phyloP scores from a whole-genome alignment of 2,888 invertebrate genomes.

The Peribatodes rhomboidaria region DNA sequence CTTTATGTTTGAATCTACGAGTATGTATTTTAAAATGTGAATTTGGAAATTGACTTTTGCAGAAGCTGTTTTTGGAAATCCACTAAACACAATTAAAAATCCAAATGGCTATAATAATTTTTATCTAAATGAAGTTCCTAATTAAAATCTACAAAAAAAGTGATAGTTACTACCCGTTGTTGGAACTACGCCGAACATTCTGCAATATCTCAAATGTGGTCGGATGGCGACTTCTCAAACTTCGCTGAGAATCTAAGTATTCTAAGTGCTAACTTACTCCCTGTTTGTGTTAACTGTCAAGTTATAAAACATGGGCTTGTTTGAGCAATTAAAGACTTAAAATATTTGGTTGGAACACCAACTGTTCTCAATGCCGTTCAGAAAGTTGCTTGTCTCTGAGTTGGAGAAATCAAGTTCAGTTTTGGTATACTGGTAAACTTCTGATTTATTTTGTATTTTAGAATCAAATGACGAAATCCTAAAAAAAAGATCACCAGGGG shows the following conservation, averaged over 20 bases:
- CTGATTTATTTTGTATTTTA: too few species aligned
- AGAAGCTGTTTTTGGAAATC: too few species aligned
- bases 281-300: conserved; percentile 12
- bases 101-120: background rate
- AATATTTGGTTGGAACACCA: background rate
- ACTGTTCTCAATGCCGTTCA: background rate
- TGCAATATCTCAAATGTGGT: conserved; percentile 54
- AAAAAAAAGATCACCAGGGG: too few species aligned
- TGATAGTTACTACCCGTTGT: conserved; percentile 32
- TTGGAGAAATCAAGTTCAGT: too few species aligned
- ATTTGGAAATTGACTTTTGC: too few species aligned
- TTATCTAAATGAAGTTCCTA: background rate
- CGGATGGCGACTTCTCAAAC: conserved; percentile 38
- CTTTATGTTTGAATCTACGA: too few species aligned
- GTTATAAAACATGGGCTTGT: conserved; percentile 16
- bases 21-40: too few species aligned
- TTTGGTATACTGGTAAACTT: too few species aligned
- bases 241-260: conserved; percentile 6
- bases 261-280: conserved; percentile 12
- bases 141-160: background rate
- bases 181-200: conserved; percentile 51
- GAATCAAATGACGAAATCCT: too few species aligned
- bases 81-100: too few species aligned
- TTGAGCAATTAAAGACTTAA: background rate
- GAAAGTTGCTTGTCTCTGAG: too few species aligned